phyloP scores from a whole-genome alignment of 1,140 invertebrate genomes.

The Lasioglossum albipes region DNA sequence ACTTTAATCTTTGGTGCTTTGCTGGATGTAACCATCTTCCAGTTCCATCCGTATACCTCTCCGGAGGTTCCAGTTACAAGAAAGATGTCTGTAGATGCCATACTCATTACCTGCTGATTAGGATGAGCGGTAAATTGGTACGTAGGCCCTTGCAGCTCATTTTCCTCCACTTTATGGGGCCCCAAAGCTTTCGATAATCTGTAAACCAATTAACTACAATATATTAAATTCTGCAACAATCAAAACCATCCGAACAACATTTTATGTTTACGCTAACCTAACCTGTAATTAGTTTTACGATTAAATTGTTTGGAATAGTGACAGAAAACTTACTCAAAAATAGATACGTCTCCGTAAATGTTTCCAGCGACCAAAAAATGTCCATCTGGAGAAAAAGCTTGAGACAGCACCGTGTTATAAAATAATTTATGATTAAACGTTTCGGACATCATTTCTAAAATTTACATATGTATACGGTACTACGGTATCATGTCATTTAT shows the following conservation, averaged over 20 bases:
- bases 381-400: constrained; percentile 90
- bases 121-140: constrained; percentile 82
- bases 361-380: constrained; percentile 90
- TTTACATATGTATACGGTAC: too few species aligned
- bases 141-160: constrained; percentile 81
- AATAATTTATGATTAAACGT: constrained; percentile 78
- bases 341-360: constrained; percentile 90
- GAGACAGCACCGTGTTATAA: constrained; percentile 90
- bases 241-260: constrained; percentile 3
- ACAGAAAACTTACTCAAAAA: constrained; percentile 87
- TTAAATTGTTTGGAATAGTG: not conserved
- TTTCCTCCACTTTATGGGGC: constrained; percentile 78
- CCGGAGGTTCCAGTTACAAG: constrained; percentile 88
- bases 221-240: not conserved
- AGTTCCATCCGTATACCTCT: constrained; percentile 88
- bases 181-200: constrained; percentile 83
- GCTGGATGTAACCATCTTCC: constrained; percentile 84
- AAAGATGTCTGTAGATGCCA: constrained; percentile 86
- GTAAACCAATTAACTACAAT: constrained; percentile 54
- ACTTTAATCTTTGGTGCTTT: constrained; percentile 83
- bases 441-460: constrained; percentile 22
- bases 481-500: not conserved
- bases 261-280: constrained; percentile 23
- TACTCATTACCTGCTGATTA: constrained; percentile 85
- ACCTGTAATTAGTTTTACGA: constrained; percentile 6